Conservation (phyloP, 2,888 invertebrate genomes). For the Meiosimyza platycephala region DNA sequence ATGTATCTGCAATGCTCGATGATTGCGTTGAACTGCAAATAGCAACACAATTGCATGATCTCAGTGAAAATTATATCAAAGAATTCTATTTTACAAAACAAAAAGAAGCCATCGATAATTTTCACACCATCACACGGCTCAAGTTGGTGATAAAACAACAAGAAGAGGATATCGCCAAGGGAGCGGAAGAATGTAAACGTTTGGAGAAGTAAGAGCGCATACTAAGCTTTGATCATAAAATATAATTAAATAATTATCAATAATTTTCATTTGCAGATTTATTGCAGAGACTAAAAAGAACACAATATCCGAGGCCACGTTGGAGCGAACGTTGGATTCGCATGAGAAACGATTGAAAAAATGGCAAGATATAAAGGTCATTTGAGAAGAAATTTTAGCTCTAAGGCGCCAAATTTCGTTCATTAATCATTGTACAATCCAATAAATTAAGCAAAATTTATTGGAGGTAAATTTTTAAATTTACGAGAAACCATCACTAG, state of each 20-base stretch:
- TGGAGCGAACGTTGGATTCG: conserved; percentile 49
- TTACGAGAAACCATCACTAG: too few relatives aligned
- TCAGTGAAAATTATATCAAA: conserved; percentile 52
- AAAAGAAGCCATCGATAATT: conserved; percentile 54
- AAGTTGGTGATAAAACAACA: conserved; percentile 50
- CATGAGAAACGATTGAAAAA: conserved; percentile 51
- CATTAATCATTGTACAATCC: too few relatives aligned
- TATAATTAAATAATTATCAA: neutral
- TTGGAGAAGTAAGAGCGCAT: conserved; percentile 53
- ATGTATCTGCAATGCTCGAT: conserved; percentile 52
- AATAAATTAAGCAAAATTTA: too few relatives aligned
- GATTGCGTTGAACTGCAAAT: conserved; percentile 55
- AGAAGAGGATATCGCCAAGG: conserved; percentile 49
- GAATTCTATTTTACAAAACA: conserved; percentile 55
- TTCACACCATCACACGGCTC: conserved; percentile 46
- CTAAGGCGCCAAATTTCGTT: too few relatives aligned
- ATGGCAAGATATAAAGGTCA: conserved; percentile 52
- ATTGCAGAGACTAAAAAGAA: conserved; percentile 49
- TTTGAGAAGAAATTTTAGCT: neutral
- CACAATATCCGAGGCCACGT: conserved; percentile 50
- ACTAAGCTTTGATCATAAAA: neutral
- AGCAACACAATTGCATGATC: conserved; percentile 53
- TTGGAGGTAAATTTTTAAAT: too few relatives aligned
- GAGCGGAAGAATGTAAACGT: conserved; percentile 48
- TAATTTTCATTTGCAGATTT: conserved; percentile 49